These are phyloP conservation scores for Corythornis cristatus DNA, from an alignment of 2,113 vertebrate species.

Conservation along the genomic window DNA sequence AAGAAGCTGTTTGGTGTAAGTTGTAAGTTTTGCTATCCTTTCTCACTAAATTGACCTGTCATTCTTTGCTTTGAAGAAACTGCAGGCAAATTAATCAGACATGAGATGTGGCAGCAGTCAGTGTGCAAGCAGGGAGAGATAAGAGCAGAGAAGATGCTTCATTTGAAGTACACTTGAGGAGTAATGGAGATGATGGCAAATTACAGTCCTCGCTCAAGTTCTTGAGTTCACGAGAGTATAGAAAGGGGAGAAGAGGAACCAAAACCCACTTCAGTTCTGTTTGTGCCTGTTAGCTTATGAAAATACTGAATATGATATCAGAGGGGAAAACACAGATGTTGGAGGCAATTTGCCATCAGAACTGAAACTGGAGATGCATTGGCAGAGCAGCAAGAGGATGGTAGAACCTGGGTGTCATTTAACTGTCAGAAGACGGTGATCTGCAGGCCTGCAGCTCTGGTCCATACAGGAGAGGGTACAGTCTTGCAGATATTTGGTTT, in stretches of 20 bases:
- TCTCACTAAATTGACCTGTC: neutral
- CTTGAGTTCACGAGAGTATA: neutral
- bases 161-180: neutral
- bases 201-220: neutral
- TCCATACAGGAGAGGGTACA: neutral
- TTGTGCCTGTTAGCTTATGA: neutral
- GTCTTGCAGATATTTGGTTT: neutral
- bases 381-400: neutral
- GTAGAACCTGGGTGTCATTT: neutral
- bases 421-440: neutral
- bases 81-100: neutral
- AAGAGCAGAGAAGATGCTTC: neutral
- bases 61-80: neutral
- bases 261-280: neutral
- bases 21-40: neutral
- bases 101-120: neutral
- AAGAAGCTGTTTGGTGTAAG: neutral
- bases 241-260: neutral
- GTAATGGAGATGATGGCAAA: neutral
- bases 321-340: neutral
- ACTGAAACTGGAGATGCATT: neutral
- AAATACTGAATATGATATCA: neutral
- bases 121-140: neutral
- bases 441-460: neutral
- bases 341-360: neutral